phyloP scores from a whole-genome alignment of 1,140 invertebrate genomes.

The Agraylea sexmaculata region DNA sequence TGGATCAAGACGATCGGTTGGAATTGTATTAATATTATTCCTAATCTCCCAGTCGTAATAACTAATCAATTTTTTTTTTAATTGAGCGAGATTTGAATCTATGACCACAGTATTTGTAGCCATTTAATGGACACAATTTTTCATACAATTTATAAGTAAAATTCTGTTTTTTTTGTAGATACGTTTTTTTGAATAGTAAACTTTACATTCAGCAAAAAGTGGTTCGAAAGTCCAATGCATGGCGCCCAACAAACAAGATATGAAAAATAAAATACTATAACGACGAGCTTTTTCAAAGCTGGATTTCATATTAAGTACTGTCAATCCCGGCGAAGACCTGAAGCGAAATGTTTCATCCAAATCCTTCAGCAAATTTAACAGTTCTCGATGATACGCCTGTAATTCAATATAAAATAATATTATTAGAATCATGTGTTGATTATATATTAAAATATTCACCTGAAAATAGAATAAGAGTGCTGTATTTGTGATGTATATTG shows the following conservation, averaged over 20 bases:
- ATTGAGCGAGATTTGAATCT: too few relatives aligned
- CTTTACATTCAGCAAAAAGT: slow-evolving; percentile 1
- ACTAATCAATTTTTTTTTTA: too few relatives aligned
- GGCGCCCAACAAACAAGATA: slow-evolving; percentile 6
- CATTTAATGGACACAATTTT: too few relatives aligned
- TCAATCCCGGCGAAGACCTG: slow-evolving; percentile 15
- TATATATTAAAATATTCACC: slow-evolving; percentile 8
- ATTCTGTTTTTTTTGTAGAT: neutral
- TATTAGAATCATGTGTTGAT: neutral
- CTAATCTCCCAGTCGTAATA: too few relatives aligned
- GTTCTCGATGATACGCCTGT: slow-evolving; percentile 7
- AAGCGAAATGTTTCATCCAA: slow-evolving; percentile 12
- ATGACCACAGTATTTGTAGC: too few relatives aligned
- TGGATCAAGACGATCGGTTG: too few relatives aligned
- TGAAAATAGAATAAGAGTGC: slow-evolving; percentile 17
- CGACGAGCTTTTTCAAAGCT: slow-evolving; percentile 13
- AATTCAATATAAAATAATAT: slow-evolving; percentile 6
- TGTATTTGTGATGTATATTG: slow-evolving; percentile 16
- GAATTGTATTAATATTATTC: too few relatives aligned
- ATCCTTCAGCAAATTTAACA: slow-evolving; percentile 1
- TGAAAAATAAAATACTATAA: slow-evolving; percentile 12
- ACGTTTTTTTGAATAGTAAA: neutral
- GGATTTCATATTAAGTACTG: slow-evolving; percentile 12
- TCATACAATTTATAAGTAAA: neutral
- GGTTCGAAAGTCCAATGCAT: slow-evolving; percentile 13